Conservation (phyloP, 2,113 vertebrate genomes). For the Thalassoma bifasciatum region DNA sequence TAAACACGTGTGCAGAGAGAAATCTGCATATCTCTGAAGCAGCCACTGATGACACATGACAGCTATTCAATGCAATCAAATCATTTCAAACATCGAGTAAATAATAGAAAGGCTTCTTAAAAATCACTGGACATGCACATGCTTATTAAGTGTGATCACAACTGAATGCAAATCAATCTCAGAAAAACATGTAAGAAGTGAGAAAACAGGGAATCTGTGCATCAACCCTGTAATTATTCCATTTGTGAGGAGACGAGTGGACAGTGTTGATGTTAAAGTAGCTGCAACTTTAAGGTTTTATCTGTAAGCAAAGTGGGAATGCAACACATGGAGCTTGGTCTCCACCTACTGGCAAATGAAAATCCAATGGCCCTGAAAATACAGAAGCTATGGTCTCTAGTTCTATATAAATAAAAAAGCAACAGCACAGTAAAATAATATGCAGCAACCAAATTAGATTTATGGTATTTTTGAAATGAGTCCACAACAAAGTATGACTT, state of each 20-base stretch:
- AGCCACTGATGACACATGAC: slow-evolving; percentile 18
- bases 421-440: not conserved
- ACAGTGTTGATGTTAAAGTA: slow-evolving; percentile 63
- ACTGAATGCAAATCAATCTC: slow-evolving; percentile 52
- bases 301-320: slow-evolving; percentile 35
- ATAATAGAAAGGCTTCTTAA: slow-evolving; percentile 4
- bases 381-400: not conserved
- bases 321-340: slow-evolving; percentile 74
- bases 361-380: slow-evolving; percentile 42
- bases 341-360: slow-evolving; percentile 84
- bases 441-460: slow-evolving; percentile 5
- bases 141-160: slow-evolving; percentile 44
- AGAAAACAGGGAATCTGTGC: slow-evolving; percentile 21
- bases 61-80: slow-evolving; percentile 27
- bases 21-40: slow-evolving; percentile 1
- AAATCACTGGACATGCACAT: slow-evolving; percentile 34
- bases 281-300: slow-evolving; percentile 61
- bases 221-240: slow-evolving; percentile 62
- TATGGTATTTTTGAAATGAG: not conserved
- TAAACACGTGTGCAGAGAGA: not conserved
- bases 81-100: slow-evolving; percentile 17
- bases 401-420: slow-evolving; percentile 1
- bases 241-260: slow-evolving; percentile 65
- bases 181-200: slow-evolving; percentile 27
- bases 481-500: slow-evolving; percentile 13